These are phyloP conservation scores for Vanessa cardui DNA, from an alignment of 2,888 invertebrate genomes.

Conservation along the genomic window DNA sequence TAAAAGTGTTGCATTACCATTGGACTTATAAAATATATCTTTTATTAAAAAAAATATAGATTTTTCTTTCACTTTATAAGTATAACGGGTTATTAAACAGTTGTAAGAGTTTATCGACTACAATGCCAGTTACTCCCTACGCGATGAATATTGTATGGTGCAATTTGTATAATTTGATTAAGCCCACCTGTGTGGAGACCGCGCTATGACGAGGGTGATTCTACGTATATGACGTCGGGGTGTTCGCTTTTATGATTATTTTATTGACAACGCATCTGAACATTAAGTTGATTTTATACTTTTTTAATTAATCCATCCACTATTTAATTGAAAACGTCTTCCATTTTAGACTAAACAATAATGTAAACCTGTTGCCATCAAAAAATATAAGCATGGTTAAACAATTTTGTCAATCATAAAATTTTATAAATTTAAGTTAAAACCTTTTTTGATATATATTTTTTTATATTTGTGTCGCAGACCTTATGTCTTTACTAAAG, in stretches of 20 bases:
- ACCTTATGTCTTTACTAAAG: neutral
- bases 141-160: constrained; percentile 80
- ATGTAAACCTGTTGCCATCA: too few relatives aligned
- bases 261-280: constrained; percentile 16
- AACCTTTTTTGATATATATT: too few relatives aligned
- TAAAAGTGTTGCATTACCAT: too few relatives aligned
- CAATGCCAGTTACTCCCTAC: constrained; percentile 52
- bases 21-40: too few relatives aligned
- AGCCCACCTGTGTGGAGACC: constrained; percentile 56
- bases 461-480: too few relatives aligned
- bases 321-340: too few relatives aligned
- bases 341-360: too few relatives aligned
- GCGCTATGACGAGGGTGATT: constrained; percentile 32
- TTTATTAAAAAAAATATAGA: too few relatives aligned
- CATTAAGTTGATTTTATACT: neutral
- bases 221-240: constrained; percentile 25
- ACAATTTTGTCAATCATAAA: too few relatives aligned
- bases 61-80: neutral
- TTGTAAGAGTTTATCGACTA: constrained; percentile 39
- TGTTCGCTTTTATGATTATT: constrained; percentile 32
- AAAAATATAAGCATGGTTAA: too few relatives aligned
- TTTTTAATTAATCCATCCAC: too few relatives aligned
- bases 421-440: too few relatives aligned
- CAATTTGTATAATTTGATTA: constrained; percentile 83
- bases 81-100: constrained; percentile 27